These are phyloP conservation scores for Drosophila aff. DNA, from an alignment of 1,140 invertebrate genomes.

Conservation along the genomic window DNA sequence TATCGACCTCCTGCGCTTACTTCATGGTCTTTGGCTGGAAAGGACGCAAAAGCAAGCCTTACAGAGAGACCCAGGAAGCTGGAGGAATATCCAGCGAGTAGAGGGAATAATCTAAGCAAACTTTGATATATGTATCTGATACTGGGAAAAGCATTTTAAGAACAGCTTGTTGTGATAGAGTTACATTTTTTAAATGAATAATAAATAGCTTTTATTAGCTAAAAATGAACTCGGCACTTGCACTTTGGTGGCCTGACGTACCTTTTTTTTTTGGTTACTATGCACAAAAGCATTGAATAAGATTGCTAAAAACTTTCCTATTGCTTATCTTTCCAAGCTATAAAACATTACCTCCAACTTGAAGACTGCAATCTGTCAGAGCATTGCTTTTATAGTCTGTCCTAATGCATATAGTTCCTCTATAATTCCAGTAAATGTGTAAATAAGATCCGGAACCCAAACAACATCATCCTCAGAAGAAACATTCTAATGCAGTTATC, in stretches of 20 bases:
- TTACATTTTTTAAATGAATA: too few species aligned
- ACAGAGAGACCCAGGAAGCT: neutral
- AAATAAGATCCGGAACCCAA: too few species aligned
- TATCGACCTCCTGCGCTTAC: slow-evolving; percentile 34
- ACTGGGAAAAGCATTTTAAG: neutral
- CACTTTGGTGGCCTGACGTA: neutral
- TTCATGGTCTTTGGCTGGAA: slow-evolving; percentile 31
- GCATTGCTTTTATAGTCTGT: too few species aligned
- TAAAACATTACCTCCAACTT: neutral
- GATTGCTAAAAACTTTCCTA: neutral
- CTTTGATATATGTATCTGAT: too few species aligned
- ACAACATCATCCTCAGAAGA: too few species aligned
- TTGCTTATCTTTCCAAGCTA: neutral
- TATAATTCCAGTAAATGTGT: too few species aligned
- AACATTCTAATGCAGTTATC: neutral
- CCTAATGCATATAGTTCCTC: too few species aligned
- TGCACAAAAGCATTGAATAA: neutral
- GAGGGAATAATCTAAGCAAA: slow-evolving; percentile 17
- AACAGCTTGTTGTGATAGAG: too few species aligned
- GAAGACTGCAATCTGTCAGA: neutral
- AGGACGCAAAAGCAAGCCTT: slow-evolving; percentile 2
- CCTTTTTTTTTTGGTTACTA: neutral
- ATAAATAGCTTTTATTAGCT: neutral
- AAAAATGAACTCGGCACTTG: neutral
- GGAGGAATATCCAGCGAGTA: slow-evolving; percentile 8